Evolutionary conservation across 2,888 invertebrate species (phyloP), one percentile per base, ranked within the genome.

Genomic region (Agrotis segetum): DNA sequence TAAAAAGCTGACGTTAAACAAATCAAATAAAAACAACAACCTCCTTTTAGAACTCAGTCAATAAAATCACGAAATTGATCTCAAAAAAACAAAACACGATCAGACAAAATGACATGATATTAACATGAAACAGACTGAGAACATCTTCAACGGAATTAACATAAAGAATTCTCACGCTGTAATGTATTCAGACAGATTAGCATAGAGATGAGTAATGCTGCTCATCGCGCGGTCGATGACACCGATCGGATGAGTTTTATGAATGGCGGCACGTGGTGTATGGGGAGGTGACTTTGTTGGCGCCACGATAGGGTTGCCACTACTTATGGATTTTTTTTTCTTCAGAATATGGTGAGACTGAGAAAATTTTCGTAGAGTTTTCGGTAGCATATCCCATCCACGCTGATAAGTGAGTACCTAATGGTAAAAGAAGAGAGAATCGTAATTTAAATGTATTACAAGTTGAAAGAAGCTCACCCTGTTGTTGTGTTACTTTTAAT

Each of bases 221-320:
- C 73, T 84, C 86, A 85, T 85, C 86, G 79, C 55, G 63, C 68
- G 84, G 85, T 84, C 85, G 67, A 74, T 84, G 74, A 85, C 85
- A 79, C 85, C 55, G 69, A 59, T 63, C 74, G 49, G 73, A 71
- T 67, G 71, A 61, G 60, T 29, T 50, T 50, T 67, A 76, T 85
- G 84, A 84, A 84, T 84, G 85, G 71, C 67, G 59, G 46, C 78
- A 76, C 79, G 76, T 85, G 84, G 70, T 65, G 13, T 67, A 74
- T 73, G 40, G 9, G 55, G 58, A 52, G 49, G 46, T 82, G 60
- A 58, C 66, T 69, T 61, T 13, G 29, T 21, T n/a, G 52, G 49
- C 73, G 52, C 73, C 47, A 40, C 11, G 6, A 13, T 47, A 74
- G 79, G 74, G 74, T 24, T 74, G 74, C 21, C 74, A 9, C 24